phyloP scores from a whole-genome alignment of 2,797 vertebrate genomes.

The Sciurus vulgaris region DNA sequence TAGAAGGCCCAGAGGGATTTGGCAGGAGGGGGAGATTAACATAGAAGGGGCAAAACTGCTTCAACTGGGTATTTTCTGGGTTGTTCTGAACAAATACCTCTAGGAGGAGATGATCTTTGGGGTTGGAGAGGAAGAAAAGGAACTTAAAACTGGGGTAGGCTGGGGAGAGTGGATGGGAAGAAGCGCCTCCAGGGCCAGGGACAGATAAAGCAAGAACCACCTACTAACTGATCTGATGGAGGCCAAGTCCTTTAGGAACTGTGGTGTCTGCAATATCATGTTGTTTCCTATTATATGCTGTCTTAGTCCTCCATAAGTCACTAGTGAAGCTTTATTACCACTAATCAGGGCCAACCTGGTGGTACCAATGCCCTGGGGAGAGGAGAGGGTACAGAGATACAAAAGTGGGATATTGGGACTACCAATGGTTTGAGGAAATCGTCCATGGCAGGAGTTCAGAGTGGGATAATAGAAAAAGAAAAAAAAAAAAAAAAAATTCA shows the following conservation, averaged over 20 bases:
- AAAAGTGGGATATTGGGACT: not conserved
- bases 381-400: not conserved
- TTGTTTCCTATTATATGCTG: not conserved
- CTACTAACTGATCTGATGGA: not conserved
- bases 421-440: not conserved
- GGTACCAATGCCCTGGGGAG: not conserved
- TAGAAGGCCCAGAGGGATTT: not conserved
- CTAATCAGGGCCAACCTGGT: not conserved
- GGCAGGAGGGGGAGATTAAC: not conserved
- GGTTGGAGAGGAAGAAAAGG: not conserved
- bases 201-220: not conserved
- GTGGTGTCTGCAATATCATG: not conserved
- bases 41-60: not conserved
- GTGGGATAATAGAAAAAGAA: not conserved
- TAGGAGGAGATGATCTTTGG: not conserved
- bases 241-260: not conserved
- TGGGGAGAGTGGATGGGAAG: not conserved
- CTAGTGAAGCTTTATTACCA: not conserved
- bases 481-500: not conserved
- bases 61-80: not conserved
- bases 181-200: not conserved
- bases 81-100: not conserved
- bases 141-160: not conserved
- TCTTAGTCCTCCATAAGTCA: not conserved
- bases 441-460: not conserved